These are phyloP conservation scores for Gobio occitaniae DNA, from an alignment of 2,797 vertebrate species.

Conservation along the genomic window DNA sequence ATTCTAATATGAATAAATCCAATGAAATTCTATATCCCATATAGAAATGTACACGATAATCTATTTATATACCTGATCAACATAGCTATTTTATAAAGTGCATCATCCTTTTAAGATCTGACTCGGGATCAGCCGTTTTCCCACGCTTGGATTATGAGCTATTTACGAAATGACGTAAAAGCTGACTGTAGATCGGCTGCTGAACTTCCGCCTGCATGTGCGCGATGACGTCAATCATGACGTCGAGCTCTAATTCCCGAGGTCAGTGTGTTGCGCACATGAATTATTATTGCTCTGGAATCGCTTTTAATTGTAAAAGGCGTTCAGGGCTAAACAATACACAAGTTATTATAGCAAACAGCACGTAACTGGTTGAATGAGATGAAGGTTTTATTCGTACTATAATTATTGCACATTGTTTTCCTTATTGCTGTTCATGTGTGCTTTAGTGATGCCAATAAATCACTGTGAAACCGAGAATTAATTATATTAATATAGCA, in stretches of 20 bases:
- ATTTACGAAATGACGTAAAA: neutral
- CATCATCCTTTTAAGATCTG: conserved; percentile 15
- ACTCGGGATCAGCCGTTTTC: conserved; percentile 15
- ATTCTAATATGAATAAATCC: neutral
- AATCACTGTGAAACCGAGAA: neutral
- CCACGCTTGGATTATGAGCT: neutral
- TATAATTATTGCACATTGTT: neutral
- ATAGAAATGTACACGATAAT: neutral
- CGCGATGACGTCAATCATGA: neutral
- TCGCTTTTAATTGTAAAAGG: neutral
- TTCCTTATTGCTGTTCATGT: neutral
- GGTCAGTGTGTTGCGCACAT: conserved; percentile 9
- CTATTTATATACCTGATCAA: neutral
- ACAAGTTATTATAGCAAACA: neutral
- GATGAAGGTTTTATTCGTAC: neutral
- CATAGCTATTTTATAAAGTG: neutral
- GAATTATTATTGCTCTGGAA: neutral
- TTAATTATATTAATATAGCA: neutral
- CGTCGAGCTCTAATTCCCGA: neutral
- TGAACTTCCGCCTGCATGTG: neutral
- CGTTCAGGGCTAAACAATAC: neutral
- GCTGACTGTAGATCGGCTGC: conserved; percentile 39
- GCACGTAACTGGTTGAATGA: neutral
- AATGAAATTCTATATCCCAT: neutral
- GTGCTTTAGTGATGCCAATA: neutral